Evolutionary conservation across 2,797 vertebrate genomes (phyloP).

Genomic region (Salmo trutta): DNA sequence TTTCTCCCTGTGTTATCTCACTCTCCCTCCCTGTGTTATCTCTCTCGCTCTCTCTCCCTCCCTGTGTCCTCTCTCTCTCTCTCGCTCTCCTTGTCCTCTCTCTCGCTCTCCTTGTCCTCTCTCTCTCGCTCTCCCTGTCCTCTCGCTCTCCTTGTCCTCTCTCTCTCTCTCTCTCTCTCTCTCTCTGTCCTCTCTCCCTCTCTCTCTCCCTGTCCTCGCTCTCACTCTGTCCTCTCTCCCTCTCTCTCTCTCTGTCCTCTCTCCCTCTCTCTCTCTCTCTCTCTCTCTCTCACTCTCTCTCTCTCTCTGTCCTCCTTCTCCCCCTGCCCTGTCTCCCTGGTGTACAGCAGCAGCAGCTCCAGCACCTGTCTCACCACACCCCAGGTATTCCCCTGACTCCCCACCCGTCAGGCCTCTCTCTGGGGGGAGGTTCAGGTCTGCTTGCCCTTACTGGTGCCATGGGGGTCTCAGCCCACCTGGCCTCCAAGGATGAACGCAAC

Average conservation of each 20-base stretch:
- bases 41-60: too few relatives aligned
- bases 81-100: too few relatives aligned
- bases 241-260: too few relatives aligned
- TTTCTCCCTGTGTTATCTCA: too few relatives aligned
- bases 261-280: not conserved
- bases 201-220: too few relatives aligned
- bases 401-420: constrained; percentile 81
- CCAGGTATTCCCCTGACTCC: constrained; percentile 83
- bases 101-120: not conserved
- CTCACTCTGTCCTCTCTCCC: constrained; percentile 21
- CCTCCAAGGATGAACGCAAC: constrained; percentile 81
- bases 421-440: constrained; percentile 77
- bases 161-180: too few relatives aligned
- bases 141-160: too few relatives aligned
- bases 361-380: constrained; percentile 90
- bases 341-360: constrained; percentile 94
- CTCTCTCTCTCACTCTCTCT: constrained; percentile 10
- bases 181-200: too few relatives aligned
- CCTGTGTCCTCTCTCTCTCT: too few relatives aligned
- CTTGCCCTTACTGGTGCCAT: constrained; percentile 83
- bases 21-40: too few relatives aligned
- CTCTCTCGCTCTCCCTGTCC: constrained; percentile 1
- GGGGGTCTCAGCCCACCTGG: constrained; percentile 78
- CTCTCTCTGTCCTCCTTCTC: too few relatives aligned
- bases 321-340: constrained; percentile 54